These are phyloP conservation scores for Drosophila ironensis DNA, from an alignment of 1,140 invertebrate genomes.

Conservation along the genomic window DNA sequence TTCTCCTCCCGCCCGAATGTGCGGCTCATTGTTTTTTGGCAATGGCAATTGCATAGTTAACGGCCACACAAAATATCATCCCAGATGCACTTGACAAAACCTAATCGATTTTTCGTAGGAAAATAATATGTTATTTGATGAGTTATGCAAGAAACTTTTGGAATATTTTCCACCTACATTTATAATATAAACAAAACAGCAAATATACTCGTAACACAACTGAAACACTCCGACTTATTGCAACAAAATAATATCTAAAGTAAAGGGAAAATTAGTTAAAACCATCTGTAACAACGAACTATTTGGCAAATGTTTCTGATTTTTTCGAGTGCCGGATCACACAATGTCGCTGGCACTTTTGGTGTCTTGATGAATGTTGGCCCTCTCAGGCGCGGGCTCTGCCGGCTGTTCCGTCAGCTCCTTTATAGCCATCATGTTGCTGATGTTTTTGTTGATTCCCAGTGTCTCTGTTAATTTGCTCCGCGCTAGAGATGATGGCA, in stretches of 20 bases:
- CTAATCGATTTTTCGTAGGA: too few relatives aligned
- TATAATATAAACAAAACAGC: too few relatives aligned
- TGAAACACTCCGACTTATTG: too few relatives aligned
- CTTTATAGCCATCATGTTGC: slow-evolving; percentile 3
- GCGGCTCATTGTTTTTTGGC: slow-evolving; percentile 20
- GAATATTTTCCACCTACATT: too few relatives aligned
- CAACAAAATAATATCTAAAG: neutral
- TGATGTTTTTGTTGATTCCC: slow-evolving; percentile 15
- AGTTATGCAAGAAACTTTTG: too few relatives aligned
- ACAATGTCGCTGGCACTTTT: slow-evolving; percentile 15
- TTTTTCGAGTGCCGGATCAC: neutral
- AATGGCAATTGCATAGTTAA: slow-evolving; percentile 53
- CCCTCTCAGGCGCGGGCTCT: neutral
- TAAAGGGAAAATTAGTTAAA: too few relatives aligned
- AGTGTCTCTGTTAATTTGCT: slow-evolving; percentile 55
- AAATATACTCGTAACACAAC: too few relatives aligned
- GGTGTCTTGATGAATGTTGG: slow-evolving; percentile 31
- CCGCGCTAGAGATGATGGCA: neutral
- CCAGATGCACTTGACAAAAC: neutral
- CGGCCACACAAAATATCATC: slow-evolving; percentile 28
- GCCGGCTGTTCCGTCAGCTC: slow-evolving; percentile 1
- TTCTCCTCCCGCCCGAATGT: neutral
- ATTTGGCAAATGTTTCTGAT: neutral
- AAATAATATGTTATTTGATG: too few relatives aligned
- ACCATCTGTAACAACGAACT: too few relatives aligned